phyloP scores from a whole-genome alignment of 1,140 invertebrate genomes.

The Colletes gigas region DNA sequence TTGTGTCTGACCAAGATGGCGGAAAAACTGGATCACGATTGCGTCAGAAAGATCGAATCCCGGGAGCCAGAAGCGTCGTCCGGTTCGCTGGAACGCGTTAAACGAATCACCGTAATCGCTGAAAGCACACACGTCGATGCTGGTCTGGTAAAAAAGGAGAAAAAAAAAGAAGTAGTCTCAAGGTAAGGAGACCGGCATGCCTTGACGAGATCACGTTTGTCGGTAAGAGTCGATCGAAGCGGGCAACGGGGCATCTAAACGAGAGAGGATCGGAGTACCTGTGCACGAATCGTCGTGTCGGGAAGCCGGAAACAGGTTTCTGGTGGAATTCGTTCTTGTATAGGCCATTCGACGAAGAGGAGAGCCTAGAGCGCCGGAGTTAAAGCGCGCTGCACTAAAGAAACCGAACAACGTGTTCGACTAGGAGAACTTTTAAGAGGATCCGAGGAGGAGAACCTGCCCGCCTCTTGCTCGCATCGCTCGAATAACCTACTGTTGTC shows the following conservation, averaged over 20 bases:
- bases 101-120: constrained; percentile 5
- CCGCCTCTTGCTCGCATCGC: background rate
- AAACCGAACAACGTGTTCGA: constrained; percentile 5
- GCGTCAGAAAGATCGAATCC: background rate
- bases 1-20: too few relatives aligned
- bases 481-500: constrained; percentile 24
- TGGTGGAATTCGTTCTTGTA: constrained; percentile 45
- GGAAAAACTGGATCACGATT: too few relatives aligned
- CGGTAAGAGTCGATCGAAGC: constrained; percentile 51
- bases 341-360: constrained; percentile 17
- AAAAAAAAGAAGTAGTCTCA: background rate
- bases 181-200: constrained; percentile 23
- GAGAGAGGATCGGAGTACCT: constrained; percentile 25
- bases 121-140: background rate
- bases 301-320: constrained; percentile 58
- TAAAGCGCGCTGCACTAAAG: background rate
- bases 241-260: constrained; percentile 19
- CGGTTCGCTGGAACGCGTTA: background rate
- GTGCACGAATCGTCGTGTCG: constrained; percentile 34
- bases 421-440: constrained; percentile 17
- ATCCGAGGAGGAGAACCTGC: background rate
- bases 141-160: too few relatives aligned
- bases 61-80: background rate
- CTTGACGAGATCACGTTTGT: constrained; percentile 53
- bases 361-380: background rate